Conservation (phyloP, 2,888 invertebrate species). For the Thecocarcelia acutangulata region DNA sequence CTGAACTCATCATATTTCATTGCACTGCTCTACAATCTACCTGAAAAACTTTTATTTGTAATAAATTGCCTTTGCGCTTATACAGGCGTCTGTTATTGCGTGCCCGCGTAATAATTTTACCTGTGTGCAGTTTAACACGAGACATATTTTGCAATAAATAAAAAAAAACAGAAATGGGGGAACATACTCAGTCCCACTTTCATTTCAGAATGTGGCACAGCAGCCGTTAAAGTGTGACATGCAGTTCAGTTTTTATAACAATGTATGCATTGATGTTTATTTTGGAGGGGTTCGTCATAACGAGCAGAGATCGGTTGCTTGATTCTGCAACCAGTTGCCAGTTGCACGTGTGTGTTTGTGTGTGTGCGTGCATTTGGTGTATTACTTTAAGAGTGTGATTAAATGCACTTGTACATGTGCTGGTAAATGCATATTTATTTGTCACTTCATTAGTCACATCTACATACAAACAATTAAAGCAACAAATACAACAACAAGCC, state of each 20-base stretch:
- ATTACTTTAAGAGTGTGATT: slow-evolving; percentile 32
- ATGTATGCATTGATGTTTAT: too few relatives aligned
- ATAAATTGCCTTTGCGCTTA: background rate
- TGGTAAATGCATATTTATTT: slow-evolving; percentile 50
- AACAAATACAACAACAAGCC: slow-evolving; percentile 1
- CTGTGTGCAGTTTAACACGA: slow-evolving; percentile 54
- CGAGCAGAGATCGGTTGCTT: background rate
- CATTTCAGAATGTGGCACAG: background rate
- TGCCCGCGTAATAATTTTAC: background rate
- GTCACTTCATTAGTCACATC: slow-evolving; percentile 54
- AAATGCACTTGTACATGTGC: slow-evolving; percentile 8
- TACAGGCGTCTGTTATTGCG: background rate
- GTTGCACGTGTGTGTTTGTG: slow-evolving; percentile 4
- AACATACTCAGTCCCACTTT: background rate
- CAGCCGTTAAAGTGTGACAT: background rate
- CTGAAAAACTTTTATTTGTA: slow-evolving; percentile 15
- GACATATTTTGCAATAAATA: slow-evolving; percentile 50
- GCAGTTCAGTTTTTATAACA: background rate
- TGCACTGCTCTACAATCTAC: slow-evolving; percentile 4
- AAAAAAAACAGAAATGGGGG: slow-evolving; percentile 10
- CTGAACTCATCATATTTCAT: background rate
- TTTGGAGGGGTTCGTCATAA: background rate
- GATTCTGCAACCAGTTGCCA: background rate
- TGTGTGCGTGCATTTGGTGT: background rate
- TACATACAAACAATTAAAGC: slow-evolving; percentile 19